Conservation (phyloP, 2,888 invertebrate genomes). For the Cephus runcator region DNA sequence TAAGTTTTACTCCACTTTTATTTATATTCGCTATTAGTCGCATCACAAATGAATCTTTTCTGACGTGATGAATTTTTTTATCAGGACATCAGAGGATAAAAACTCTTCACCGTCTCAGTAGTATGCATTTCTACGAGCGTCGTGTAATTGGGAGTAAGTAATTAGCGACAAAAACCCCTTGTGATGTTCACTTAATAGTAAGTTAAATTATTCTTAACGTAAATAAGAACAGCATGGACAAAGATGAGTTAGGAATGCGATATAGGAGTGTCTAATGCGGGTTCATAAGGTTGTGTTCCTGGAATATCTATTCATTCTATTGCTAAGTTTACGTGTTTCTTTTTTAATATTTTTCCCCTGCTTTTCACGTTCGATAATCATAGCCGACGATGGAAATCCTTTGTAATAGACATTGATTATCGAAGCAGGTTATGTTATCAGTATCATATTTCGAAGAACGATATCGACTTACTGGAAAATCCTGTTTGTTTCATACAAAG, state of each 20-base stretch:
- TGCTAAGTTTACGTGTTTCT: neutral
- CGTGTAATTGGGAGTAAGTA: neutral
- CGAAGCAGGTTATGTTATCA: neutral
- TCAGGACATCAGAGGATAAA: conserved; percentile 1
- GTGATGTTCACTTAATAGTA: neutral
- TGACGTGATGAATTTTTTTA: neutral
- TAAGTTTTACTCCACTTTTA: conserved; percentile 29
- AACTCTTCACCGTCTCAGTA: conserved; percentile 33
- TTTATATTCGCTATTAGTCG: neutral
- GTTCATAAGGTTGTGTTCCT: neutral
- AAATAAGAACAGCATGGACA: neutral
- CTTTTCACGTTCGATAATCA: neutral
- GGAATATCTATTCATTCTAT: neutral
- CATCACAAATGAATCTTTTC: neutral
- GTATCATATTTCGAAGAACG: neutral
- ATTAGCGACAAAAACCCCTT: neutral
- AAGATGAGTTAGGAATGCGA: neutral
- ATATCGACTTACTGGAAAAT: neutral
- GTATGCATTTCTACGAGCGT: neutral
- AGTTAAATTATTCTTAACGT: neutral
- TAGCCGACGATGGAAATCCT: neutral
- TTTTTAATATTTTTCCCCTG: neutral
- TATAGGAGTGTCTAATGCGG: neutral
- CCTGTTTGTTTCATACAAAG: neutral
- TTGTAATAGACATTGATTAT: no score